Percentiles rank a stretch among this genome's conserved stretches.
Conservation (phyloP, 2,888 invertebrate genomes). For the Hydrotaea cyrtoneurina region DNA sequence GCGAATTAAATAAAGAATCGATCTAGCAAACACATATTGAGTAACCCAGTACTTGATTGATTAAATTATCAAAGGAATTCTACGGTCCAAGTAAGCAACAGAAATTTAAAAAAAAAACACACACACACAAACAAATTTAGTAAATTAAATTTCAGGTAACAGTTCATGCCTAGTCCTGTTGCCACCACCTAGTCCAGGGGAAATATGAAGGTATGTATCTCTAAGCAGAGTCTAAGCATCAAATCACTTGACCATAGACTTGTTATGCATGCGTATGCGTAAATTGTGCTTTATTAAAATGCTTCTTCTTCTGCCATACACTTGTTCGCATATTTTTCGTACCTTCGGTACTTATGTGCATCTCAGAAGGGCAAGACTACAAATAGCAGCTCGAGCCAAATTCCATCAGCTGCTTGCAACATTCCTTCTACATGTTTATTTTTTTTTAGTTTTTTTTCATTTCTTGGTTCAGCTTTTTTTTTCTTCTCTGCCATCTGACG, state of each 20-base stretch:
- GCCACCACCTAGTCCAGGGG: not conserved
- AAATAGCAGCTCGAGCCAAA: not conserved
- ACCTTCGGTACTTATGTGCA: slow-evolving; percentile 11
- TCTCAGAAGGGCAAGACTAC: not conserved
- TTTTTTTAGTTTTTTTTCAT: not conserved
- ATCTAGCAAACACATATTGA: no score
- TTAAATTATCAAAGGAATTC: no score
- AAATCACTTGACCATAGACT: not conserved
- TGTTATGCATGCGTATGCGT: not conserved
- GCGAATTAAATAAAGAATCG: no score
- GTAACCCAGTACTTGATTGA: no score
- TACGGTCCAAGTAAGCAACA: no score
- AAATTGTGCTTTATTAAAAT: not conserved
- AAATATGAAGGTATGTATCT: no score
- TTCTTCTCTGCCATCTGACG: not conserved
- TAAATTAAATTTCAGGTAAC: no score
- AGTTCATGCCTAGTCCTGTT: not conserved
- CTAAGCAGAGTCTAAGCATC: not conserved
- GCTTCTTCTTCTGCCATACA: not conserved
- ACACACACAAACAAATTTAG: no score
- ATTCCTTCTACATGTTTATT: not conserved
- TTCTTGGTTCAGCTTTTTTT: not conserved
- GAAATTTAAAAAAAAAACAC: no score
- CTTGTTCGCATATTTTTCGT: not conserved
- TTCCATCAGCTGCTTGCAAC: slow-evolving; percentile 1